These are phyloP conservation scores for Gymnoscelis rufifasciata DNA, from an alignment of 2,888 invertebrate genomes.

Conservation along the genomic window DNA sequence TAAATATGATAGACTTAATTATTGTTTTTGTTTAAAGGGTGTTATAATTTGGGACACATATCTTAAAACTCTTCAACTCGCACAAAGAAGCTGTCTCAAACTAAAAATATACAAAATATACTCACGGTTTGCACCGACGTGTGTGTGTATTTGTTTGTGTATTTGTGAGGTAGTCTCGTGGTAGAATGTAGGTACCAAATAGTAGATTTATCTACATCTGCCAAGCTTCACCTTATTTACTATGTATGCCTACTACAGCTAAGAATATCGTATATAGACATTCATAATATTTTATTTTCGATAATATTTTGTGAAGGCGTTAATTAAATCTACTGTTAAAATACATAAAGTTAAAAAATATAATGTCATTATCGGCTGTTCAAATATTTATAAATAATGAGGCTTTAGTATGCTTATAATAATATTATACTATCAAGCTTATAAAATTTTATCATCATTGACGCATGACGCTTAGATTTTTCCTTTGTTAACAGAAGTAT, in stretches of 20 bases:
- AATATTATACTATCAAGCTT: neutral
- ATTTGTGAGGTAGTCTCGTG: conserved; percentile 60
- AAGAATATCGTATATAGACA: no score
- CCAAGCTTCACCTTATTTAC: neutral
- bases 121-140: conserved; percentile 62
- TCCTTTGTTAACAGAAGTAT: neutral
- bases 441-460: neutral
- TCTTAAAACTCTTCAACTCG: neutral
- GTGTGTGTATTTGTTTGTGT: conserved; percentile 55
- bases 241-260: neutral
- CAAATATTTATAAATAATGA: neutral
- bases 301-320: no score
- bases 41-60: no score
- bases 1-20: no score
- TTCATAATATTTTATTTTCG: no score
- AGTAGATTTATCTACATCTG: neutral
- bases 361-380: no score
- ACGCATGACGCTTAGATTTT: neutral
- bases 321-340: no score
- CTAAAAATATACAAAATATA: conserved; percentile 44
- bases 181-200: conserved; percentile 23
- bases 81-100: conserved; percentile 15
- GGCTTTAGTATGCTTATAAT: neutral
- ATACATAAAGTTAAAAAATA: no score
- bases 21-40: no score